These are phyloP conservation scores for Himalopsyche phryganea DNA, from an alignment of 1,140 invertebrate genomes.

Conservation along the genomic window DNA sequence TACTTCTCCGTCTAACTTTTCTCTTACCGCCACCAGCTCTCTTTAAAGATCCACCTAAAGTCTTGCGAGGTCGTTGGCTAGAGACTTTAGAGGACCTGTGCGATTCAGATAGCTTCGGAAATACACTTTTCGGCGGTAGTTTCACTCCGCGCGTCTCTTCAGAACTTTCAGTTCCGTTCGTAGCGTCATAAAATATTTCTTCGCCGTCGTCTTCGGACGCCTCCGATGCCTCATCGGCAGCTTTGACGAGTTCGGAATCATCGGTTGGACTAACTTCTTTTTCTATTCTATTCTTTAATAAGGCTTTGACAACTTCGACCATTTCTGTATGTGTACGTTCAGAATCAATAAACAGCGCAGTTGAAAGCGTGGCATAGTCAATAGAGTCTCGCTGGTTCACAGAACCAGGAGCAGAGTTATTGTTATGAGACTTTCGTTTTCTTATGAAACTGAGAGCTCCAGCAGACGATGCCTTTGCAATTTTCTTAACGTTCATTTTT, in stretches of 20 bases:
- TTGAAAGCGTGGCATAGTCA: slow-evolving; percentile 42
- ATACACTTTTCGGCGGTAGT: not conserved
- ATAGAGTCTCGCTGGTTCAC: slow-evolving; percentile 17
- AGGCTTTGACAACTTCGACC: slow-evolving; percentile 6
- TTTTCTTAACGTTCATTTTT: slow-evolving; percentile 37
- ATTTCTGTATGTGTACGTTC: slow-evolving; percentile 41
- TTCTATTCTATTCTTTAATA: slow-evolving; percentile 1
- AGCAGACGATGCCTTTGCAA: slow-evolving; percentile 41
- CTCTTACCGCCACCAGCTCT: slow-evolving; percentile 19
- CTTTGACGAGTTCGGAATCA: slow-evolving; percentile 37
- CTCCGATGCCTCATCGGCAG: slow-evolving; percentile 18
- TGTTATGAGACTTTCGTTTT: slow-evolving; percentile 14
- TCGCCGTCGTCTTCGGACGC: slow-evolving; percentile 20
- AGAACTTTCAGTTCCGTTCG: not conserved
- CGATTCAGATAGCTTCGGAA: not conserved
- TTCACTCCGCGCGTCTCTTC: not conserved
- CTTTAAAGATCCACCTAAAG: slow-evolving; percentile 24
- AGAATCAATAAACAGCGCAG: slow-evolving; percentile 45
- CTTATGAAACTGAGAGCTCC: slow-evolving; percentile 47
- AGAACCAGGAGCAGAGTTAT: not conserved
- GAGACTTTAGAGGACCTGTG: not conserved
- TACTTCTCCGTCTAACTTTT: slow-evolving; percentile 18
- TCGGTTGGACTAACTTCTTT: slow-evolving; percentile 23
- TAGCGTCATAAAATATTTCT: slow-evolving; percentile 27
- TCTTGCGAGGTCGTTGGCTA: slow-evolving; percentile 9